Conservation (phyloP, 2,888 invertebrate genomes). For the Azorinus chamasolen region DNA sequence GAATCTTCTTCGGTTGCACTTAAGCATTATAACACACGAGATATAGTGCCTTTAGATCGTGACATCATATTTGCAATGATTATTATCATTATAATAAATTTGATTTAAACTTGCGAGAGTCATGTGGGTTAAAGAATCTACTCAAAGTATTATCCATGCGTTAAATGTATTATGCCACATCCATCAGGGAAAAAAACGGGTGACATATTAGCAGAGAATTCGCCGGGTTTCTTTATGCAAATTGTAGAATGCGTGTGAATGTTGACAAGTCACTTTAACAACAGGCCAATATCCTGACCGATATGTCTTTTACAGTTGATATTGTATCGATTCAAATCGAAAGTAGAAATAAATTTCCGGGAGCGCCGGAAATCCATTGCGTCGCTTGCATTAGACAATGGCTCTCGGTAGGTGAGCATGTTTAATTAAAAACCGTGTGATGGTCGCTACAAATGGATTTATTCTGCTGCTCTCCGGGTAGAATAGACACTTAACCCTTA, state of each 20-base stretch:
- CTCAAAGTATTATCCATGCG: too few species aligned
- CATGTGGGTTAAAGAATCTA: too few species aligned
- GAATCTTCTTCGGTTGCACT: too few species aligned
- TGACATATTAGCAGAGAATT: constrained; percentile 9
- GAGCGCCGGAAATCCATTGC: constrained; percentile 61
- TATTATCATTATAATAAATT: too few species aligned
- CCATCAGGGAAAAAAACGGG: too few species aligned
- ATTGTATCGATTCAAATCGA: constrained; percentile 61
- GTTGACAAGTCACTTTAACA: constrained; percentile 54
- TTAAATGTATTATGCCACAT: too few species aligned
- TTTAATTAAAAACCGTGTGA: constrained; percentile 59
- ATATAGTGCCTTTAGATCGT: too few species aligned
- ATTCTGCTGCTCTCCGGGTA: constrained; percentile 15
- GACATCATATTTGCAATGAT: too few species aligned
- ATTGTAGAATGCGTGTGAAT: constrained; percentile 35
- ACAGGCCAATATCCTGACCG: constrained; percentile 53
- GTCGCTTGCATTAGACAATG: constrained; percentile 58
- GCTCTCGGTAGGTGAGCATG: constrained; percentile 51
- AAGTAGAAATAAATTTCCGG: constrained; percentile 69
- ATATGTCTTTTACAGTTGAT: constrained; percentile 61
- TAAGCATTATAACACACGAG: too few species aligned
- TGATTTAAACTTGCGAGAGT: too few species aligned
- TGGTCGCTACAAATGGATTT: constrained; percentile 35
- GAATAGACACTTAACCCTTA: too few species aligned
- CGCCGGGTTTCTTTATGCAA: constrained; percentile 42